Base-by-base conservation (phyloP, 2,797 vertebrate species). In the Sternotherus odoratus region DNA sequence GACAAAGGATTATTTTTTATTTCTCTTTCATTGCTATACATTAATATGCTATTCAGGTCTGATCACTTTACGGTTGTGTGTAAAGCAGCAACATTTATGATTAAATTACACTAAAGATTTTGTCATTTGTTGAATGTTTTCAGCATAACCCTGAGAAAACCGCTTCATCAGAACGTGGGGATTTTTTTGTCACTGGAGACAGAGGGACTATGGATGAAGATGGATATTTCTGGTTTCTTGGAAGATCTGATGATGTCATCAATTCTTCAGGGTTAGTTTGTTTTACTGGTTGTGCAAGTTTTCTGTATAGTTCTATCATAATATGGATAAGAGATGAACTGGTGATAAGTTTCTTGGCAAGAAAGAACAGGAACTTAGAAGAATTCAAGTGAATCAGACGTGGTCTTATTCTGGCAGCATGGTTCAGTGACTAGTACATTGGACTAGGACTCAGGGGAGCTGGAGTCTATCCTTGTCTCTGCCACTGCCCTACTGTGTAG, bases 111-210 rank as follows among this genome's bases (percentile, higher is more conserved):
- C 39, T 90, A 23, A 82, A 83, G 94, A 60, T 83, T 91, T 93
- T 85, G 1, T 8, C 86, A 12, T 95, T 96, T 94, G 48, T 90
- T 53, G 95, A 95, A 81, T 69, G 30, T 75, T 95, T 56, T 24
- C 91, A 99, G 98, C 97, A 97, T 50, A 97, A 98, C 77, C 98
- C 98, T 0, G 91, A 97, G 96, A 98, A 98, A 96, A 99, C 98
- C 0, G 97, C 98, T 0, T 95, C 97, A 88, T 97, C 93, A 66
- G 97, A 97, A 86, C 97, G 94, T 77, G 98, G 98, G 6, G 96
- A 98, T 94, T 99, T 99, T 92, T 99, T 98, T 90, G 91, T 98
- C 85, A 98, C 97, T 1, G 98, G 99, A 85, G 98, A 99, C 96
- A 95, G 78, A 96, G 98, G 96, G 1, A 89, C 72, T 8, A 23